Conservation (phyloP, 2,113 vertebrate species). For the Trematocara marginatum region DNA sequence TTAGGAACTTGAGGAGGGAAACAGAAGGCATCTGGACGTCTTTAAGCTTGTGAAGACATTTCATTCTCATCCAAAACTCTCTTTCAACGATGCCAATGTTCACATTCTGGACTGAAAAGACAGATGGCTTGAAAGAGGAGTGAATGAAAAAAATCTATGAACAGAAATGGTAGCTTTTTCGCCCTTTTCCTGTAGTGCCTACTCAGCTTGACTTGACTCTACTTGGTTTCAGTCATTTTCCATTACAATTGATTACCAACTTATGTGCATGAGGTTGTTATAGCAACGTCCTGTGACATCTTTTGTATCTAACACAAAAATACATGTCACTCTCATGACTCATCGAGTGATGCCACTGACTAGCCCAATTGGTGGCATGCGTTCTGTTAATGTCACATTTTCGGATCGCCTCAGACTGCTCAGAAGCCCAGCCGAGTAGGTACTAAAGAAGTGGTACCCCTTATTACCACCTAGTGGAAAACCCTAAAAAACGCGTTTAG, state of each 20-base stretch:
- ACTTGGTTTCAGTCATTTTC: neutral
- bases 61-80: neutral
- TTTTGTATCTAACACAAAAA: neutral
- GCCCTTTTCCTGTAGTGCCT: neutral
- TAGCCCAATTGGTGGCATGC: neutral
- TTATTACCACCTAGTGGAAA: neutral
- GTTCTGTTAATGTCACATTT: neutral
- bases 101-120: neutral
- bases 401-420: neutral
- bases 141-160: neutral
- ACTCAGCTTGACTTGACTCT: neutral
- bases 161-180: neutral
- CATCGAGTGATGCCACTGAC: neutral
- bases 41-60: neutral
- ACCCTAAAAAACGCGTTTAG: fast-evolving
- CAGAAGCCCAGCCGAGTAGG: neutral
- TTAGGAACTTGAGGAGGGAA: neutral
- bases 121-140: neutral
- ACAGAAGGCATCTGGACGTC: fast-evolving
- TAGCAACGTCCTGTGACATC: neutral
- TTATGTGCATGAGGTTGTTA: neutral
- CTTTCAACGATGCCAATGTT: neutral
- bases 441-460: neutral
- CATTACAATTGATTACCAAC: neutral
- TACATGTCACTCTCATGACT: neutral